Percentiles rank a stretch among this genome's conserved stretches.
These are phyloP conservation scores for Anguilla anguilla DNA, from an alignment of 2,797 vertebrate species.

Conservation along the genomic window DNA sequence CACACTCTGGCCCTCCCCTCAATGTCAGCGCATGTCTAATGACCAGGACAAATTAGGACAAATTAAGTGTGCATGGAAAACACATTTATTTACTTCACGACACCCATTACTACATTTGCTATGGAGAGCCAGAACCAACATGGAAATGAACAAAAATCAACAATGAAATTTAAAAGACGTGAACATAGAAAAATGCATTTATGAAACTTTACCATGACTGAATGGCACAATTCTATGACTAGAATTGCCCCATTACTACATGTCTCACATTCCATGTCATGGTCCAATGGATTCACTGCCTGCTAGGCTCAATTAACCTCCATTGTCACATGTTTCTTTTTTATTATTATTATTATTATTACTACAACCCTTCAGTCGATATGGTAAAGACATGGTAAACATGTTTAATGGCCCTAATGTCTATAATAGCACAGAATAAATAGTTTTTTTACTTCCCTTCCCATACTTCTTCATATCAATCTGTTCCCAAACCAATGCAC, in stretches of 20 bases:
- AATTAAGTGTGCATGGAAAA: not conserved
- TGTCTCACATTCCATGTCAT: not conserved
- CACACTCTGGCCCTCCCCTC: not conserved
- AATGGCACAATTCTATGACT: not conserved
- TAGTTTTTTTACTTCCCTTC: not conserved
- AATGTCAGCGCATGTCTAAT: not conserved
- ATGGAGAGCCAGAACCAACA: not conserved
- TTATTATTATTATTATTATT: not conserved
- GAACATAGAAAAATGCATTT: not conserved
- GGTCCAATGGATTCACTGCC: not conserved
- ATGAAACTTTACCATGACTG: not conserved
- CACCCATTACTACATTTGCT: not conserved
- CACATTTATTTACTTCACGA: not conserved
- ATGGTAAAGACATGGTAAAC: not conserved
- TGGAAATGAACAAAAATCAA: not conserved
- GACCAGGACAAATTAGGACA: not conserved
- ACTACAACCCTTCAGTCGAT: not conserved
- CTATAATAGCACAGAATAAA: not conserved
- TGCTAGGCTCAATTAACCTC: not conserved
- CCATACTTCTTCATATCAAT: not conserved
- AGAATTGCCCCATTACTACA: not conserved
- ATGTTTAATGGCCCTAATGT: not conserved
- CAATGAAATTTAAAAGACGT: not conserved
- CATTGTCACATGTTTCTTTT: not conserved
- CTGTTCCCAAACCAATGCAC: not conserved